A percentile compares a stretch with the other conserved stretches of the same genome.
These are phyloP conservation scores for Astreopora myriophthalma DNA, from an alignment of 64 coral and sea anemone genomes.

Conservation along the genomic window DNA sequence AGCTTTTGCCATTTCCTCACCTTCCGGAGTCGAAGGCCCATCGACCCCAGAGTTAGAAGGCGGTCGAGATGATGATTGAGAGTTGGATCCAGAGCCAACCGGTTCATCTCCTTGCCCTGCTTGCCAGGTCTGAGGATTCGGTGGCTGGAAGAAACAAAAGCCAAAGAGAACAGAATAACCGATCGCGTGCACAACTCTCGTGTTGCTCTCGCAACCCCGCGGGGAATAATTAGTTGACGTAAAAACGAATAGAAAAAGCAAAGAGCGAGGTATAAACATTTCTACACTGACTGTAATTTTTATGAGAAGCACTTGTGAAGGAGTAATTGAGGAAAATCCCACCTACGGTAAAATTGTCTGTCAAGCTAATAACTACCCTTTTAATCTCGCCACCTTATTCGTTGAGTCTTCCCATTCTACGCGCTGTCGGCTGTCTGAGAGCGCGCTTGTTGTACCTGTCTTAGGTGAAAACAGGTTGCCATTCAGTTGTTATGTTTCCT, in stretches of 20 bases:
- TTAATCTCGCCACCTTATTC: not conserved
- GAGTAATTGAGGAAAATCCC: constrained; percentile 56
- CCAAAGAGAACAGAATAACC: constrained; percentile 49
- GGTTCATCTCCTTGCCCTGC: constrained; percentile 73
- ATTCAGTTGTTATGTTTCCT: constrained; percentile 78
- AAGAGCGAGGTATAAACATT: constrained; percentile 77
- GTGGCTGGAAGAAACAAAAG: constrained; percentile 50
- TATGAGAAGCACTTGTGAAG: constrained; percentile 69
- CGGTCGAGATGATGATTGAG: constrained; percentile 84
- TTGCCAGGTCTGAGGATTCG: constrained; percentile 84
- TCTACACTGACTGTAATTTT: constrained; percentile 76
- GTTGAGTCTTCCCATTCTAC: not conserved
- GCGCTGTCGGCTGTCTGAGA: constrained; percentile 23
- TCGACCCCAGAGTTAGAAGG: constrained; percentile 85
- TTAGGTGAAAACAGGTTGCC: constrained; percentile 90
- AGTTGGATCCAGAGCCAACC: constrained; percentile 75
- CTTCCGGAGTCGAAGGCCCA: constrained; percentile 94
- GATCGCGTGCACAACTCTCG: constrained; percentile 78
- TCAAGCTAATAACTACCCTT: constrained; percentile 55
- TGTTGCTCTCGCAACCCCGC: constrained; percentile 48
- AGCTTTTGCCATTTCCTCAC: constrained; percentile 68
- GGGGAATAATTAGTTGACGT: constrained; percentile 81
- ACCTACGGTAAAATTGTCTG: not conserved
- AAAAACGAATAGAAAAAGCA: constrained; percentile 83
- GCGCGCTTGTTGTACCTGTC: constrained; percentile 46